These are phyloP conservation scores for Macrosteles quadrilineatus DNA, from an alignment of 1,140 invertebrate genomes.

Conservation along the genomic window DNA sequence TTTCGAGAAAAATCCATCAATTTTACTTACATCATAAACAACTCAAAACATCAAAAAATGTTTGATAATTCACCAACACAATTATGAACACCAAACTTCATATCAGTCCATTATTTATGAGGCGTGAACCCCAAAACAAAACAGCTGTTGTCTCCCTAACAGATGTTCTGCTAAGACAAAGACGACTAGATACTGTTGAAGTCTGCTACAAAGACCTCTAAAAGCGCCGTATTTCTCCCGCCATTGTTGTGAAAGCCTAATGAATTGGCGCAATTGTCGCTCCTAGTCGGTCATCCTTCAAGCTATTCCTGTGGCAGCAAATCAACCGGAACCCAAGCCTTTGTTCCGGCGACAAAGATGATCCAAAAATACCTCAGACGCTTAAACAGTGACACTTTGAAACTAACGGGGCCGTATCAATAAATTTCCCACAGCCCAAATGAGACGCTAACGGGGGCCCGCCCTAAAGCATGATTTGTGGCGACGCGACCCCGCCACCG, in stretches of 20 bases:
- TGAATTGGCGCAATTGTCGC: constrained; percentile 16
- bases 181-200: background rate
- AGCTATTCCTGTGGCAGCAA: constrained; percentile 6
- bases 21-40: background rate
- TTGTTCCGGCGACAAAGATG: constrained; percentile 20
- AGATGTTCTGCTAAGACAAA: background rate
- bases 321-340: constrained; percentile 6
- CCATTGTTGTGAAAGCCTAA: constrained; percentile 9
- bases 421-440: constrained; percentile 15
- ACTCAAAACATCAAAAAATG: too few species aligned
- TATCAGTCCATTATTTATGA: background rate
- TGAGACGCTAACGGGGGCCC: constrained; percentile 5
- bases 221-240: background rate
- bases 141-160: background rate
- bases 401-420: constrained; percentile 12
- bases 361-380: constrained; percentile 4
- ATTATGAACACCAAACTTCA: background rate
- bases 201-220: background rate
- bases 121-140: background rate
- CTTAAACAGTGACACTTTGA: constrained; percentile 23
- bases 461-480: constrained; percentile 20
- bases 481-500: too few species aligned
- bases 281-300: background rate
- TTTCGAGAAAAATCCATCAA: background rate
- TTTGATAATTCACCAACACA: too few species aligned